Percentiles rank a stretch among this genome's conserved stretches.
Conservation (phyloP, 2,797 vertebrate species). For the Rhynchonycteris naso region DNA sequence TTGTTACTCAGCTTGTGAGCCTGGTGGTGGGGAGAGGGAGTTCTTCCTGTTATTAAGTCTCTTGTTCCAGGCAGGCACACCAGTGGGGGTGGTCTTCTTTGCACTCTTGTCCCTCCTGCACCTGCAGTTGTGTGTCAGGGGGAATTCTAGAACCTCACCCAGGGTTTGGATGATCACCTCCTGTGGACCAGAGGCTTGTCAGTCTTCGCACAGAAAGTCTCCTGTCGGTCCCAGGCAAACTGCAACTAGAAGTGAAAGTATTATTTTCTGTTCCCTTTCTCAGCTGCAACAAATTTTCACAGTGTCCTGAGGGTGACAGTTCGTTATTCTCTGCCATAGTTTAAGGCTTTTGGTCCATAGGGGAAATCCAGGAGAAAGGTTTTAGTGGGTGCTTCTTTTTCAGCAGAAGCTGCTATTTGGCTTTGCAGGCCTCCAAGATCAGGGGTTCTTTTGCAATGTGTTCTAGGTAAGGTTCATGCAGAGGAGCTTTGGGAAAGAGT, state of each 20-base stretch:
- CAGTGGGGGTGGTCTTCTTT: background rate
- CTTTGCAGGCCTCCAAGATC: rapidly evolving
- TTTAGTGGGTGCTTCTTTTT: background rate
- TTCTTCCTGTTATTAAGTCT: background rate
- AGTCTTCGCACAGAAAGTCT: background rate
- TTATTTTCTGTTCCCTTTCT: constrained; percentile 26
- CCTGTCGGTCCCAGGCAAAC: background rate
- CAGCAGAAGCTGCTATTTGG: background rate
- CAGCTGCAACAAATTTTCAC: background rate
- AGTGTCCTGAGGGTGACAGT: background rate
- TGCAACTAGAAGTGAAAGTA: background rate
- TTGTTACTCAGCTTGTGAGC: background rate
- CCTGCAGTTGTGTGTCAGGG: background rate
- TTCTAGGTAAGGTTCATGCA: background rate
- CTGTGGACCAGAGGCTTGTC: background rate
- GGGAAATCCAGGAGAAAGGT: background rate
- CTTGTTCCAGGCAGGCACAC: background rate
- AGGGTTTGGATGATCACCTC: background rate
- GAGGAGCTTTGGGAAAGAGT: background rate
- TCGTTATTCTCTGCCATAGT: background rate
- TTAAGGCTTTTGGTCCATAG: background rate
- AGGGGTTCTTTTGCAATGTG: background rate
- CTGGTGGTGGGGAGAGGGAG: background rate
- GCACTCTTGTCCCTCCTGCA: too few relatives aligned
- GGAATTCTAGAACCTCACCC: background rate